Conservation (phyloP, 2,797 vertebrate genomes). For the Oceanodroma leucorhoa region DNA sequence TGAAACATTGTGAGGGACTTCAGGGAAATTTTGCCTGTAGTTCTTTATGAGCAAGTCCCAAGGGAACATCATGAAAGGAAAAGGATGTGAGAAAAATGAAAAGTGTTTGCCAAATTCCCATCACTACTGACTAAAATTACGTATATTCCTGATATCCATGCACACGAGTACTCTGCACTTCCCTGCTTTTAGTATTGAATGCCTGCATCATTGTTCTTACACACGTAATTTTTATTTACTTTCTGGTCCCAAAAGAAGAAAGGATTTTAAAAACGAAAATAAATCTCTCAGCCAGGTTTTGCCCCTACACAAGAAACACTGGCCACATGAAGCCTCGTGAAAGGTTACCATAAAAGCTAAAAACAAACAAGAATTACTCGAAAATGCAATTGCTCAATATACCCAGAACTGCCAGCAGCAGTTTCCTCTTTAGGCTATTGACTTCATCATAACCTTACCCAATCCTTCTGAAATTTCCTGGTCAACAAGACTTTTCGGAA, state of each 20-base stretch:
- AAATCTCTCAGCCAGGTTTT: not conserved
- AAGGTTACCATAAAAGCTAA: constrained; percentile 33
- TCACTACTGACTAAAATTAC: not conserved
- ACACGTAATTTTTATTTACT: not conserved
- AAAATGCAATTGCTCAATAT: constrained; percentile 54
- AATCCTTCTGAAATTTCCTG: constrained; percentile 48
- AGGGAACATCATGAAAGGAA: not conserved
- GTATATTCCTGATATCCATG: not conserved
- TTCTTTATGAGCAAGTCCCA: not conserved
- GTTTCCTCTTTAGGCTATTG: constrained; percentile 43
- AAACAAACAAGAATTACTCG: constrained; percentile 26
- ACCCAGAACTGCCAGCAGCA: not conserved
- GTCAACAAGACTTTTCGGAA: constrained; percentile 4
- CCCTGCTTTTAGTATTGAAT: not conserved
- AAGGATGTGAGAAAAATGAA: not conserved
- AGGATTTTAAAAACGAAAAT: not conserved
- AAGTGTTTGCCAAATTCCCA: not conserved
- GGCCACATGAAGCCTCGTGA: not conserved
- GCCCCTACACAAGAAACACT: not conserved
- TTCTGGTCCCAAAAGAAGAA: not conserved
- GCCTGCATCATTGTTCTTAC: not conserved
- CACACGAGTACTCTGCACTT: not conserved
- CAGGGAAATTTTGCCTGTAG: not conserved
- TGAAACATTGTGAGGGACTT: not conserved
- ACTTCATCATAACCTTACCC: constrained; percentile 48